phyloP scores from a whole-genome alignment of 2,113 vertebrate genomes.

The Psittacula cyanocephala region DNA sequence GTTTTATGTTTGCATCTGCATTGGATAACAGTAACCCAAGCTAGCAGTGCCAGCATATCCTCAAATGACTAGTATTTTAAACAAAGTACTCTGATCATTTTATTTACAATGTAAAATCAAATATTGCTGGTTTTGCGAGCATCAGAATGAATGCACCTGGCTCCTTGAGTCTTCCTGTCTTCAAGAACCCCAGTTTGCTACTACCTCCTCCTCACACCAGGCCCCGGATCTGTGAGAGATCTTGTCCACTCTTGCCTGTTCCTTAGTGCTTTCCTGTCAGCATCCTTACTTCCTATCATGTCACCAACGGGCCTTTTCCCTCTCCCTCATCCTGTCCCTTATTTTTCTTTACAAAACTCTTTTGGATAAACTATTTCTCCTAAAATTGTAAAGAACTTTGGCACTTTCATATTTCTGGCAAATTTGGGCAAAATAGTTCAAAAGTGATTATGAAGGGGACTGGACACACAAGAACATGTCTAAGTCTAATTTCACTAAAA shows the following conservation, averaged over 20 bases:
- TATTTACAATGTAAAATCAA: background rate
- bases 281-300: background rate
- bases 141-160: background rate
- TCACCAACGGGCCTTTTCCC: background rate
- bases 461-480: rapidly evolving
- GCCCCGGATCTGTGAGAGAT: background rate
- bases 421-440: background rate
- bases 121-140: background rate
- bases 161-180: background rate
- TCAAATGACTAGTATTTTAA: background rate
- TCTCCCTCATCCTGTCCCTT: background rate
- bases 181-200: background rate
- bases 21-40: background rate
- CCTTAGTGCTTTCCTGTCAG: background rate
- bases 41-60: background rate
- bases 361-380: background rate
- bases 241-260: background rate
- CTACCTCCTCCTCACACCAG: background rate
- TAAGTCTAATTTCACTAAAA: background rate
- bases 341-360: background rate
- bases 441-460: background rate
- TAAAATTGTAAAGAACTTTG: background rate
- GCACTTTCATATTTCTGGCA: background rate
- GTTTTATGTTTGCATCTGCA: background rate
- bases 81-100: background rate